Percentiles rank a stretch among this genome's conserved stretches.
These are phyloP conservation scores for Monodelphis domestica DNA, from an alignment of 2,797 vertebrate species.

Conservation along the genomic window DNA sequence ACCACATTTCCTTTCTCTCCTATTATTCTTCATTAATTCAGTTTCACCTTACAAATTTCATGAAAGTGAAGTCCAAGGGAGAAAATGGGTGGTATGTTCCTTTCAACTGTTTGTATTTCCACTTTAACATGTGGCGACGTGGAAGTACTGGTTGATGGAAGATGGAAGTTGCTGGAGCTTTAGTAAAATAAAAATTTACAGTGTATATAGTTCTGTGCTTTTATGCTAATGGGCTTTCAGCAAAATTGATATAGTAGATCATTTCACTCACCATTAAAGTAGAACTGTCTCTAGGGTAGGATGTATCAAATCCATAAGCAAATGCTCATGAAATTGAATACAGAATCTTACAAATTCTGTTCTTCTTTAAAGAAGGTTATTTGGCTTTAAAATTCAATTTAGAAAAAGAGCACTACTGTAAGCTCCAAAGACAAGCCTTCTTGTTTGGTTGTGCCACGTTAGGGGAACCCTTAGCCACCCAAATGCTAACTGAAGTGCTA, in stretches of 20 bases:
- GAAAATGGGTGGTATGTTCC: not conserved
- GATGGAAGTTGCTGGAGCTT: conserved; percentile 36
- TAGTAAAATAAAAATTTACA: conserved; percentile 41
- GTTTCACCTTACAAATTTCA: conserved; percentile 5
- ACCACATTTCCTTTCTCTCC: not conserved
- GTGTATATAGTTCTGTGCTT: conserved; percentile 46
- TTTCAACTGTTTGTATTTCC: not conserved
- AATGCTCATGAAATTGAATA: conserved; percentile 22
- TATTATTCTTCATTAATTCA: not conserved
- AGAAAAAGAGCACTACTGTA: not conserved
- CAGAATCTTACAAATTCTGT: not conserved
- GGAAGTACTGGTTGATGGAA: conserved; percentile 35
- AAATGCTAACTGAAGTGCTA: not conserved
- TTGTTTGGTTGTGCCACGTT: conserved; percentile 1
- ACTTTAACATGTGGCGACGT: not conserved
- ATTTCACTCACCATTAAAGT: conserved; percentile 49
- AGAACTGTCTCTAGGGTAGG: not conserved
- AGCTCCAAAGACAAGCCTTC: not conserved
- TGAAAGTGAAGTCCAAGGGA: not conserved
- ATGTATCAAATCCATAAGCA: not conserved
- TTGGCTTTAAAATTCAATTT: conserved; percentile 21
- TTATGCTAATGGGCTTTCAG: conserved; percentile 46
- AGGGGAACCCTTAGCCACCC: not conserved
- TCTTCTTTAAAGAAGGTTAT: conserved; percentile 11
- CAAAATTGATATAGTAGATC: conserved; percentile 20